Base-by-base conservation (phyloP, 2,888 invertebrate genomes). In the Drosophila bunnanda region DNA sequence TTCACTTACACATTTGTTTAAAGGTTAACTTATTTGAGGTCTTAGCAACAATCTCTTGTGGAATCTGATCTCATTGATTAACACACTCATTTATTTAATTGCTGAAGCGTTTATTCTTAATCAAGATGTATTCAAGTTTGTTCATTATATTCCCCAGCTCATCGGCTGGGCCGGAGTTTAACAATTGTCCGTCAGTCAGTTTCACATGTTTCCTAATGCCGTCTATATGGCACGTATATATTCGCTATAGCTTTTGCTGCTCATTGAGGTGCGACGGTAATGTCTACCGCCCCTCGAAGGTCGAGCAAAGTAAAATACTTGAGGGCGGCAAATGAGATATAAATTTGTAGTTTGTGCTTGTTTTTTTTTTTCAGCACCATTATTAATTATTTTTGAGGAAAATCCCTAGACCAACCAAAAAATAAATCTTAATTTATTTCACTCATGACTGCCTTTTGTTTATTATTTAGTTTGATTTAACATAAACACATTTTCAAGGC, bases 201-300 rank as follows among this genome's bases (percentile, higher is more conserved):
- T 44, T 80, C 75, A 87, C 76, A 68, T 61, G 60, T 65, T 66
- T 61, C 66, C 41, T 43, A 76, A 65, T 65, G 64, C 44, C 53
- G 39, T 39, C 41, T 44, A 38, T 44, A 52, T 46, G 20, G 38
- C 41, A 22, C 28, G 9, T 44, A 22, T 58, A 38, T 72, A 34
- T 52, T 55, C 65, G 64, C 3, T 78, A 10, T 41, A 74, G 60
- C 43, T 67, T 69, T 82, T 70, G 71, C 68, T 75, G 76, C 46
- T 74, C 89, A 85, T 78, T 88, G 85, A 84, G 84, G 85, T 82
- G 80, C 52, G 71, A 61, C 88, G 57, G 78, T 76, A 82, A 74
- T 79, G 36, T 76, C 71, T 71, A 64, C 88, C 88, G 89, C 89
- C 88, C 89, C 62, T 76, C 73, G 85, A 84, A 84, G 84, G 84